Conservation (phyloP, 1,140 invertebrate genomes). For the Drosophila sechellia region DNA sequence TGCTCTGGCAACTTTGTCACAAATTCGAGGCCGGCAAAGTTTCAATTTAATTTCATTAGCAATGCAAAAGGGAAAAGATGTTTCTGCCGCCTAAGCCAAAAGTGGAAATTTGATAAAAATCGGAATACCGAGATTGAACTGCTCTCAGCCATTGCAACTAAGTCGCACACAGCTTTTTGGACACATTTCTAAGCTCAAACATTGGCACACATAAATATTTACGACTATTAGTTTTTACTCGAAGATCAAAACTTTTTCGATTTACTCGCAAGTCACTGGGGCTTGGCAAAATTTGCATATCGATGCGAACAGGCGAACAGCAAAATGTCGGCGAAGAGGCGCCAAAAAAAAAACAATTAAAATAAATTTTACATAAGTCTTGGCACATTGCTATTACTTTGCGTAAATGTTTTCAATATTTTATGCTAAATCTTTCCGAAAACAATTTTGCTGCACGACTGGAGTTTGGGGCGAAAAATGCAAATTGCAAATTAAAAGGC, state of each 20-base stretch:
- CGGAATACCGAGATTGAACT: constrained; percentile 31
- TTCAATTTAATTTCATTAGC: constrained; percentile 76
- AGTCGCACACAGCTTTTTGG: constrained; percentile 47
- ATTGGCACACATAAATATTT: constrained; percentile 73
- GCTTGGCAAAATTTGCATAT: constrained; percentile 66
- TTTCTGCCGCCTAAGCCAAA: constrained; percentile 13
- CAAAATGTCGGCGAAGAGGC: constrained; percentile 4
- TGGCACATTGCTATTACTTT: constrained; percentile 48
- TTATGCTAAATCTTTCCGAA: constrained; percentile 75
- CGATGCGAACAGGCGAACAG: constrained; percentile 44
- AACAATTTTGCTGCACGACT: constrained; percentile 73
- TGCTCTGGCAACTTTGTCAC: not conserved
- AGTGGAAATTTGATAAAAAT: constrained; percentile 65
- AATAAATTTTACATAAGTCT: constrained; percentile 68
- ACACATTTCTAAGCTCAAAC: constrained; percentile 63
- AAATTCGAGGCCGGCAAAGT: constrained; percentile 43
- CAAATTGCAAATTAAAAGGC: constrained; percentile 71
- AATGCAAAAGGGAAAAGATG: constrained; percentile 47
- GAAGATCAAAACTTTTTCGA: constrained; percentile 74
- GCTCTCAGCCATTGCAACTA: constrained; percentile 47
- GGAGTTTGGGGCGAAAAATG: constrained; percentile 63
- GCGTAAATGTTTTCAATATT: constrained; percentile 73
- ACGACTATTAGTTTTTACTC: constrained; percentile 76
- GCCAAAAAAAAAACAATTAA: constrained; percentile 63
- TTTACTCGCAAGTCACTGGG: constrained; percentile 39